phyloP scores from a whole-genome alignment of 2,113 vertebrate genomes.

The Rattus rattus region DNA sequence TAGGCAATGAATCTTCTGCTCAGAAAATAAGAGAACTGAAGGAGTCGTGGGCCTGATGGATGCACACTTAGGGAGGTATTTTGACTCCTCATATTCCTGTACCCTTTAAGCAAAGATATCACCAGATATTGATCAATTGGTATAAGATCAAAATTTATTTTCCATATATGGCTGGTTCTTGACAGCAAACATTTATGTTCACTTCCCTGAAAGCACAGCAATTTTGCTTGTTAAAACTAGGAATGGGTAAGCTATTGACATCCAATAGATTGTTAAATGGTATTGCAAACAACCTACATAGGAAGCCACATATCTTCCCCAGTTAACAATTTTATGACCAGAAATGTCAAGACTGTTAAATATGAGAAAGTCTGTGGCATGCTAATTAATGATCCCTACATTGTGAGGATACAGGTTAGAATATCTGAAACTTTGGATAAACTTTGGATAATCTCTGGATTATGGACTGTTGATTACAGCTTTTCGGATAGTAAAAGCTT shows the following conservation, averaged over 20 bases:
- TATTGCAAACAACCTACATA: too few species aligned
- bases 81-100: too few species aligned
- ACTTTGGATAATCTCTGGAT: background rate
- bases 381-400: background rate
- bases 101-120: too few species aligned
- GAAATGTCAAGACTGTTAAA: background rate
- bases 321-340: background rate
- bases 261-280: background rate
- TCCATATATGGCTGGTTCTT: background rate
- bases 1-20: background rate
- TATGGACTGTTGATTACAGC: background rate
- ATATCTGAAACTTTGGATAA: background rate
- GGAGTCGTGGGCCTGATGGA: too few species aligned
- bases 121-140: background rate
- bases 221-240: background rate
- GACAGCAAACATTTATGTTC: background rate
- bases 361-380: background rate
- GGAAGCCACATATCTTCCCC: fast-evolving
- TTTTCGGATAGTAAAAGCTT: background rate
- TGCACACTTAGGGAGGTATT: too few species aligned
- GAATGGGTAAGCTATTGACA: background rate
- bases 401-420: background rate
- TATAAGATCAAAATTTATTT: background rate
- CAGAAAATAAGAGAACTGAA: background rate
- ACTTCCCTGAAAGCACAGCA: background rate